These are phyloP conservation scores for Myopa testacea DNA, from an alignment of 2,888 invertebrate genomes.

Conservation along the genomic window DNA sequence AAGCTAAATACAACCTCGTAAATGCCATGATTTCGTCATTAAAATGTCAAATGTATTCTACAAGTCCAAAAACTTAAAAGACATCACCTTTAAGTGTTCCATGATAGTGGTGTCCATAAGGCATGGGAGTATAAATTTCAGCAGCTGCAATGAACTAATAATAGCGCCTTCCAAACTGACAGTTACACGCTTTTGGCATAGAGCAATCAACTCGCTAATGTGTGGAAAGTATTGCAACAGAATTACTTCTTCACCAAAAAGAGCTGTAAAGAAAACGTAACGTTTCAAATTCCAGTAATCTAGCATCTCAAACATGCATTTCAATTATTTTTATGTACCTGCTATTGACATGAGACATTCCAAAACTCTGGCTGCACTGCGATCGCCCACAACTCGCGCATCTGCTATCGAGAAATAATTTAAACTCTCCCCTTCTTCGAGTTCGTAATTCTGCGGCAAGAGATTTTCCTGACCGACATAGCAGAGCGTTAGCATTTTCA, in stretches of 20 bases:
- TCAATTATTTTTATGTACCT: slow-evolving; percentile 69
- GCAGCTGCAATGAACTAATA: slow-evolving; percentile 83
- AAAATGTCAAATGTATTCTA: background rate
- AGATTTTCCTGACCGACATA: slow-evolving; percentile 88
- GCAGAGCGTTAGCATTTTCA: slow-evolving; percentile 94
- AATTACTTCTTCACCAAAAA: slow-evolving; percentile 90
- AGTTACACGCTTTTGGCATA: slow-evolving; percentile 84
- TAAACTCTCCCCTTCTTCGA: slow-evolving; percentile 64
- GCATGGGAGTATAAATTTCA: slow-evolving; percentile 84
- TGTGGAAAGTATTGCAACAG: slow-evolving; percentile 91
- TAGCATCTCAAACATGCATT: background rate
- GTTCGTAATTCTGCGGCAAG: slow-evolving; percentile 68
- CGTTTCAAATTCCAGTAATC: background rate
- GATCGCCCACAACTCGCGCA: slow-evolving; percentile 80
- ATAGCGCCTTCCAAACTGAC: slow-evolving; percentile 88
- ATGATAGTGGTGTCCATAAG: slow-evolving; percentile 86
- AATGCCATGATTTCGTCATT: background rate
- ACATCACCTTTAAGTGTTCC: slow-evolving; percentile 82
- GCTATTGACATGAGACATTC: slow-evolving; percentile 91
- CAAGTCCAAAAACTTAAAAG: background rate
- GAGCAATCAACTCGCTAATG: slow-evolving; percentile 84
- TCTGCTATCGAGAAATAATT: slow-evolving; percentile 76
- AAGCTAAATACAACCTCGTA: too few relatives aligned
- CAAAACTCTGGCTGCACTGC: slow-evolving; percentile 86
- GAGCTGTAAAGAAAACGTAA: slow-evolving; percentile 67